Base-by-base conservation (phyloP, 2,888 invertebrate genomes). In the Dynastes grantii region DNA sequence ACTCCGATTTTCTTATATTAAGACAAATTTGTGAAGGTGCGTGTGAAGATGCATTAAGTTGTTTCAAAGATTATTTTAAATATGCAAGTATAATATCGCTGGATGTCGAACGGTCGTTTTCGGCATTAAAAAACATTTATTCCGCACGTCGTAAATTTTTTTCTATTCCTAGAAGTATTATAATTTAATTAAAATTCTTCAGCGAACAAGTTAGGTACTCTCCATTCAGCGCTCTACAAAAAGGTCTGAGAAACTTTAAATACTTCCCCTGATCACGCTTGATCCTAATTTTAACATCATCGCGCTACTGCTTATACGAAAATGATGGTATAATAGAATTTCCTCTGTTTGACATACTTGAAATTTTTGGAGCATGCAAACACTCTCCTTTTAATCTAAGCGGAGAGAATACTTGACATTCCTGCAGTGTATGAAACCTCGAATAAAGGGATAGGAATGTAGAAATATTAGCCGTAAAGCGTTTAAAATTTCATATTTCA, bases 311-410 rank as follows among this genome's bases (percentile, higher is more conserved):
- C 16, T 55, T 55, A 55, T 22, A 22, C 6, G n/a, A 22, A 16
- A 55, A 55, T 55, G 55, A 55, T 55, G 22, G 9, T 1, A 22
- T 55, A 55, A 55, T 55, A 55, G 55, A 55, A 55, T 55, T 55
- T 55, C 55, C 22, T 55, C 55, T 55, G 55, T 55, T 55, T 22
- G 55, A 22, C 55, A 55, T 55, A 6, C 22, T 22, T 55, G 55
- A 55, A 4, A 55, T 55, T 55, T 55, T 55, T 55, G 27, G 55
- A 22, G 22, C 55, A 55, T 55, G 55, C 55, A 55, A 55, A 55
- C 55, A 55, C 5, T 8, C 55, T 22, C 8, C 22, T 55, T 55
- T 22, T 55, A 55, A 55, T 6, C 4, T 55, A 22, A 55, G 55
- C 16, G 22, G 55, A 22, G 55, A 22, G 22, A 55, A 55, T 55